Evolutionary conservation across 2,888 invertebrate species (phyloP), one percentile per base, ranked within the genome.

Genomic region (Sinhomidia bicolor): DNA sequence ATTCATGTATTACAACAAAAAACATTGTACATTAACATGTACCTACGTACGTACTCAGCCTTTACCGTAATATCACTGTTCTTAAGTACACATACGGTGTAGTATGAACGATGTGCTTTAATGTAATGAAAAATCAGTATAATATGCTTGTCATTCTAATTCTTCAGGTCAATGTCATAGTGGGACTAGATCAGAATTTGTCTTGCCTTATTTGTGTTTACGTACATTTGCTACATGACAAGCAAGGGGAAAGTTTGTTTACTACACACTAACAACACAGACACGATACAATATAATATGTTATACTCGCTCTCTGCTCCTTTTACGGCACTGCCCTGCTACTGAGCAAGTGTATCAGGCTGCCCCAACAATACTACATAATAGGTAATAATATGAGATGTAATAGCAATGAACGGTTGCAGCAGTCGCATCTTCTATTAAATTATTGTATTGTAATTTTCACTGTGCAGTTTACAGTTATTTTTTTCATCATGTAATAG

Each of bases 71-170:
- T n/a, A n/a, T 32, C n/a, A 14, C 68, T 68, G 17, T 82, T 20
- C 10, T 4, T 32, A 29, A 9, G 14, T 44, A 26, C 1, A 17
- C 36, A 76, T 17, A 47, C 41, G 23, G 44, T 20, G 41, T 47
- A 26, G 14, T 54, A 23, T 12, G 41, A 29, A 82, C 32, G 80
- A 81, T 87, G 68, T 71, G 80, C 68, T 84, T 88, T 88, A 88
- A 88, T 80, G 84, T 84, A 88, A 88, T 88, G 88, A 88, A 88
- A 88, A 84, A 76, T 84, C 71, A 26, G 83, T 71, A 68, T 80
- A 87, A 81, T 86, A 80, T 71, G 65, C 62, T 47, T 84, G 57
- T 80, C 88, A 83, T 78, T 83, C 57, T 83, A 88, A 88, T 78
- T 79, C 84, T 74, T 84, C 88, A 88, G 88, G 88, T 88, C 88